Conservation (phyloP, 1,140 invertebrate species). For the Tetramorium parvispinum region DNA sequence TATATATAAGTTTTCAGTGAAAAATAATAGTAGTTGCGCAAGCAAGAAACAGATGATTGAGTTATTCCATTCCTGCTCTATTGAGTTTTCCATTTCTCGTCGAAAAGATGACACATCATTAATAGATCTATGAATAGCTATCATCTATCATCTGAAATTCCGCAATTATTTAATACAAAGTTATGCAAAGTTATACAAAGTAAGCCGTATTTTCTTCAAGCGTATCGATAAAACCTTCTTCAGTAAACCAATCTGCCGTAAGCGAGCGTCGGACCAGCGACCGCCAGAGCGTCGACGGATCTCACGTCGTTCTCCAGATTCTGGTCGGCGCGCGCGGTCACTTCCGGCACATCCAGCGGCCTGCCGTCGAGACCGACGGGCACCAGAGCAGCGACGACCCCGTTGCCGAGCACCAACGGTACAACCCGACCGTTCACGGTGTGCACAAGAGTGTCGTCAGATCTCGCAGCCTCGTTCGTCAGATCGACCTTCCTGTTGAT, state of each 20-base stretch:
- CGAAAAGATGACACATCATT: background rate
- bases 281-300: slow-evolving; percentile 69
- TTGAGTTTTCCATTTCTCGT: background rate
- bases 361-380: slow-evolving; percentile 72
- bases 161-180: background rate
- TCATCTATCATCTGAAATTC: background rate
- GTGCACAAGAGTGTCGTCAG: slow-evolving; percentile 75
- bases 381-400: slow-evolving; percentile 52
- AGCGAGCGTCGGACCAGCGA: slow-evolving; percentile 58
- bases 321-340: slow-evolving; percentile 82
- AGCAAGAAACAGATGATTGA: background rate
- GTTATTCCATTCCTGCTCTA: background rate
- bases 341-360: slow-evolving; percentile 77
- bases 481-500: slow-evolving; percentile 83
- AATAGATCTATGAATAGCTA: background rate
- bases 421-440: slow-evolving; percentile 4
- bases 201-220: background rate
- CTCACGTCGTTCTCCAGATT: slow-evolving; percentile 76
- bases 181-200: background rate
- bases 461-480: slow-evolving; percentile 69
- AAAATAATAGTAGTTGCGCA: background rate
- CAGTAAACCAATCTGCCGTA: slow-evolving; percentile 65
- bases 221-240: background rate
- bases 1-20: background rate
- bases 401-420: slow-evolving; percentile 45